Evolutionary conservation across 1,140 invertebrate species (phyloP).

Genomic region (Drosophila sucinea): DNA sequence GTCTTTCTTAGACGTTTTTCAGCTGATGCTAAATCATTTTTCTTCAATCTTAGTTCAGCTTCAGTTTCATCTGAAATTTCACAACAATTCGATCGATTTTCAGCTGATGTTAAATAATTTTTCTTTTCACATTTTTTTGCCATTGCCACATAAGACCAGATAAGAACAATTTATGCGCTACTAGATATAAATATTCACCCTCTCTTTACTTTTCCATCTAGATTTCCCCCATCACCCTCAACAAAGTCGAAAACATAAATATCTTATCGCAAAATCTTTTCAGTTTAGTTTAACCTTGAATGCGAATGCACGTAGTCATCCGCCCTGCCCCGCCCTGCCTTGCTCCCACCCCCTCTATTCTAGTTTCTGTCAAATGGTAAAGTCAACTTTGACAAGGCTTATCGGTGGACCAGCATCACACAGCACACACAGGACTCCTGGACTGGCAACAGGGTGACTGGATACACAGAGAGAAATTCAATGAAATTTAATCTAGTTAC

Average conservation of each 20-base stretch:
- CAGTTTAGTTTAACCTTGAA: conserved; percentile 74
- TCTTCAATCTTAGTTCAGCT: background rate
- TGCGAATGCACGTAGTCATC: conserved; percentile 62
- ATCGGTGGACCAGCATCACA: conserved; percentile 52
- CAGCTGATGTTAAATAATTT: background rate
- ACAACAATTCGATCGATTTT: no score
- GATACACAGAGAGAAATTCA: conserved; percentile 2
- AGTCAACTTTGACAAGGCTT: conserved; percentile 62
- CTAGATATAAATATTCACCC: conserved; percentile 18
- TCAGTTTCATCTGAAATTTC: no score
- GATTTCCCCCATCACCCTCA: conserved; percentile 12
- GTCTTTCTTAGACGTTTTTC: no score
- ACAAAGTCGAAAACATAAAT: conserved; percentile 35
- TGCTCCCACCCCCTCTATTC: conserved; percentile 15
- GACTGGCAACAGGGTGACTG: conserved; percentile 23
- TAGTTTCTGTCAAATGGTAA: conserved; percentile 17
- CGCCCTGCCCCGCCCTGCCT: background rate
- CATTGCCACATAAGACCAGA: conserved; percentile 34
- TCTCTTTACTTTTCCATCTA: conserved; percentile 1
- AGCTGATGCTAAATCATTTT: background rate
- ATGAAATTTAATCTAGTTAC: background rate
- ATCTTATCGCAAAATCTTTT: conserved; percentile 53
- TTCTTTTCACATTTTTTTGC: conserved; percentile 7
- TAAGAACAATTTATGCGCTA: conserved; percentile 58
- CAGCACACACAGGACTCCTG: conserved; percentile 14